Evolutionary conservation across 2,113 vertebrate genomes (phyloP).

Genomic region (Myrmophylax atrothorax): DNA sequence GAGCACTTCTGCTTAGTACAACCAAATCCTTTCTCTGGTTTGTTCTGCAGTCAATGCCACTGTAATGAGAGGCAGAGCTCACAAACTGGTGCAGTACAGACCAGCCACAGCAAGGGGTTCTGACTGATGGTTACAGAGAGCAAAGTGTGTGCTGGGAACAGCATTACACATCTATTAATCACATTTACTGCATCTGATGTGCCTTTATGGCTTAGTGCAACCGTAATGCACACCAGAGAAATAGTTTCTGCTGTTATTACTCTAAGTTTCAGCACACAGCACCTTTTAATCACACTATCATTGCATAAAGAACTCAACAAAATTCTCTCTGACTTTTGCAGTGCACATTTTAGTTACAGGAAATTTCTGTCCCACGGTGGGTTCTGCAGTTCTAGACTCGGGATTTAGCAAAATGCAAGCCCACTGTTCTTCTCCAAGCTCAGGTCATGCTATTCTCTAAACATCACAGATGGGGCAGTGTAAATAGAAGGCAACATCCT

Average conservation of each 20-base stretch:
- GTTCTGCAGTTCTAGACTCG: not conserved
- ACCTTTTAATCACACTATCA: constrained; percentile 41
- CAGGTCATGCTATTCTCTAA: not conserved
- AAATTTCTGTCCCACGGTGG: not conserved
- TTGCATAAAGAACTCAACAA: not conserved
- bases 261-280: not conserved
- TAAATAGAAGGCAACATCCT: not conserved
- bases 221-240: constrained; percentile 54
- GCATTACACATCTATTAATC: constrained; percentile 46
- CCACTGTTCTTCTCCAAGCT: not conserved
- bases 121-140: constrained; percentile 45
- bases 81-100: constrained; percentile 40
- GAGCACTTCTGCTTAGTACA: constrained; percentile 42
- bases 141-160: constrained; percentile 56
- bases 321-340: not conserved
- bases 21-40: constrained; percentile 36
- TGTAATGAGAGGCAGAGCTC: constrained; percentile 51
- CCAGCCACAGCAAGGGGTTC: constrained; percentile 41
- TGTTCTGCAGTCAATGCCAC: constrained; percentile 47
- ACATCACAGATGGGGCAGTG: not conserved
- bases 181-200: constrained; percentile 30
- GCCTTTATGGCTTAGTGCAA: constrained; percentile 49
- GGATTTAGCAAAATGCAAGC: not conserved
- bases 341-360: not conserved
- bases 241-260: constrained; percentile 54